Base-by-base conservation (phyloP, 2,888 invertebrate species). In the Mamestra brassicae region DNA sequence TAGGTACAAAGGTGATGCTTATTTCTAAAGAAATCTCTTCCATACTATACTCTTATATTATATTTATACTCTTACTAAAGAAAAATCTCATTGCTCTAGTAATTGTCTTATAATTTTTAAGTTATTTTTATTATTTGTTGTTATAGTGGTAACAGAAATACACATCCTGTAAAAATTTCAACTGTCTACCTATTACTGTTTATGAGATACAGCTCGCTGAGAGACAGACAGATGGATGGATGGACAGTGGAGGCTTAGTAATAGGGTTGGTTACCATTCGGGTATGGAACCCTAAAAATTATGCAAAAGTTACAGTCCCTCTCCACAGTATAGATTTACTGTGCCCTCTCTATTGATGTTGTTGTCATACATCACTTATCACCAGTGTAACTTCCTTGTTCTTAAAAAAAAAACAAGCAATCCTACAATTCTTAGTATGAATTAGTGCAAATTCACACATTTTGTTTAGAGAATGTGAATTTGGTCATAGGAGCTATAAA, bases 401-500 rank as follows among this genome's bases (percentile, higher is more conserved):
- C 17, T 38, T 36, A 3, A 52, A 63, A 26, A 26, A 58, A 66
- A 70, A 38, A 52, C 50, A n/a, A 17, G 15, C 26, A n/a, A 6
- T 26, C 38, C 10, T 34, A 34, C 45, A 36, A 36, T 15, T 57
- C 8, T 55, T 74, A 73, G 45, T 36, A 66, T 74, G 52, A 71
- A 68, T 79, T 79, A 75, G 58, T 42, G 26, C 42, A 80, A 68
- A 80, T 77, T 85, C 47, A 70, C 71, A 42, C 73, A 55, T 86
- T 72, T 82, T 81, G 80, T 72, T 84, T 66, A 77, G 57, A 58
- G 64, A 67, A 68, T 79, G 70, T 79, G 38, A 79, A 73, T 81
- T 81, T 71, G 69, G 58, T 85, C 82, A 79, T 83, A 68, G 58
- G 47, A 72, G 55, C 64, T 38, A 54, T 74, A 62, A 57, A 63